A percentile compares a stretch with the other conserved stretches of the same genome.
phyloP scores from a whole-genome alignment of 2,797 vertebrate genomes.

The Echeneis naucrates region DNA sequence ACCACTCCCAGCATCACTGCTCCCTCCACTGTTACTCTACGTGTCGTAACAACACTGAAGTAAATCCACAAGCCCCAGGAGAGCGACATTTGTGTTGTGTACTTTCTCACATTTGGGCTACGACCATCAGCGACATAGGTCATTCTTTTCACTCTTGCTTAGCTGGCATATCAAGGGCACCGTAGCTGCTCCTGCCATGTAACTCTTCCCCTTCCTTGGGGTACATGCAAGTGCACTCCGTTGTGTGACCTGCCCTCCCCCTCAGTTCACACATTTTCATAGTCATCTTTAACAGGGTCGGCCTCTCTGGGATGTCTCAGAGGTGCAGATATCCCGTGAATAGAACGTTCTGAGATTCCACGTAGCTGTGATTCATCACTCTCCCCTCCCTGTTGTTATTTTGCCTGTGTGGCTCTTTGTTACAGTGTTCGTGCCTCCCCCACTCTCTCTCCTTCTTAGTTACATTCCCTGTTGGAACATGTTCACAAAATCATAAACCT shows the following conservation, averaged over 20 bases:
- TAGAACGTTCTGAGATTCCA: constrained; percentile 49
- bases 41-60: constrained; percentile 35
- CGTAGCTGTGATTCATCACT: constrained; percentile 41
- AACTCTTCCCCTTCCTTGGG: constrained; percentile 35
- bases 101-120: constrained; percentile 18
- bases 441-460: background rate
- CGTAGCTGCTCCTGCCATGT: constrained; percentile 15
- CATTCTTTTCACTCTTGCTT: constrained; percentile 17
- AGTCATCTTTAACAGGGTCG: constrained; percentile 47
- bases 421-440: background rate
- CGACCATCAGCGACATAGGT: background rate
- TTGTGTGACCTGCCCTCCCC: constrained; percentile 37
- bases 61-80: constrained; percentile 14
- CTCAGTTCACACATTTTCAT: constrained; percentile 47
- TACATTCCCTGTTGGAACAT: constrained; percentile 21
- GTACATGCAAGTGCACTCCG: constrained; percentile 47
- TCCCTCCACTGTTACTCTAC: constrained; percentile 41
- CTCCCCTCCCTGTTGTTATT: constrained; percentile 18
- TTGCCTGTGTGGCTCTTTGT: constrained; percentile 35
- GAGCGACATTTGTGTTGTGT: constrained; percentile 15
- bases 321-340: constrained; percentile 57
- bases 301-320: constrained; percentile 51
- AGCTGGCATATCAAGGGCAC: constrained; percentile 37
- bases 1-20: constrained; percentile 53
- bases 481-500: constrained; percentile 12